Base-by-base conservation (phyloP, 2,113 vertebrate genomes). In the Hemibagrus wyckioides region DNA sequence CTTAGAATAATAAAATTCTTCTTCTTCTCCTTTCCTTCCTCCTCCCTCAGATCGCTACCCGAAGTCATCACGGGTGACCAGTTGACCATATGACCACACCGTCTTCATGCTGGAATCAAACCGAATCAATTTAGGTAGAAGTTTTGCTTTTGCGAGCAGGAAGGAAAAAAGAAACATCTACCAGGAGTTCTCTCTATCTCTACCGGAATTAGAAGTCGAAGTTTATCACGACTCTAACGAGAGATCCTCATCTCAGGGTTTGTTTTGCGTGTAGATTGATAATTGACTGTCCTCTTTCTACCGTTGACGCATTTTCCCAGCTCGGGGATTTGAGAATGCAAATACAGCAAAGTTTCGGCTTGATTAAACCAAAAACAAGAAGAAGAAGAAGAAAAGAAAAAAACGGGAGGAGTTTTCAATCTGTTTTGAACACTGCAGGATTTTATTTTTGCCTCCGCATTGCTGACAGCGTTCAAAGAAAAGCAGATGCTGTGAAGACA, bases 401-500 rank as follows among this genome's bases (percentile, higher is more conserved):
- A 61, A 41, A 56, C n/a, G 30, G 2, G 57, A 7, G 3, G 23
- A 41, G 19, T 61, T 83, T 80, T 67, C 59, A 83, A 50, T 50
- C 81, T 67, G 41, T 50, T 67, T 50, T 50, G 41, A 63, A 44
- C 8, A 44, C 57, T 61, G 36, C 52, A 67, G 44, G n/a, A n/a
- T 25, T 30, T 33, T 17, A 52, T 28, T 54, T 33, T 52, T 10
- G 76, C 48, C 85, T 67, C 50, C 48, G 41, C 8, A 67, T 30
- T 67, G 81, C 61, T 83, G 61, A 57, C 79, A 23, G 41, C 23
- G 81, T 52, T 82, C 33, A 83, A 65, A 83, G 41, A 21, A 65
- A 65, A 83, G 61, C 61, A 83, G 81, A 83, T 83, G 81, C 41
- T 67, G 59, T 67, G 44, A 83, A 67, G 50, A 56, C 15, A 83